Evolutionary conservation across 2,797 vertebrate species (phyloP).

Genomic region (Buphagus erythrorhynchus): DNA sequence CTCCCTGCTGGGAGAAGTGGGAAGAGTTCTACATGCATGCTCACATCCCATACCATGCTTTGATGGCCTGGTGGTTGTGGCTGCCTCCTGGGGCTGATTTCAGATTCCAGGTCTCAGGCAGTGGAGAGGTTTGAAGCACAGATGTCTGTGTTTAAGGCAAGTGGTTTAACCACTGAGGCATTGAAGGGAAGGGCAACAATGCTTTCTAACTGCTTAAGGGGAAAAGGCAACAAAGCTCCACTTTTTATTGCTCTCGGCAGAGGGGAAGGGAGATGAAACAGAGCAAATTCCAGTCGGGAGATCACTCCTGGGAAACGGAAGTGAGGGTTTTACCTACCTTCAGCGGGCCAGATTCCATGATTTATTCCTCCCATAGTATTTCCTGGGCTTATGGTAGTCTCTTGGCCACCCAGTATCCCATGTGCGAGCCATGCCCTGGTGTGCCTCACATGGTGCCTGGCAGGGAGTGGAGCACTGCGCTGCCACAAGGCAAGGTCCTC

Average conservation of each 20-base stretch:
- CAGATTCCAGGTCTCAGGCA: background rate
- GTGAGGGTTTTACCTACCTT: background rate
- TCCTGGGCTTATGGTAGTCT: background rate
- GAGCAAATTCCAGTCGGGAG: background rate
- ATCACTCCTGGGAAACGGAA: background rate
- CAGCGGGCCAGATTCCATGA: background rate
- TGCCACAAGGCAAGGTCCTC: background rate
- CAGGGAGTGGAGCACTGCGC: fast-evolving
- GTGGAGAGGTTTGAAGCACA: background rate
- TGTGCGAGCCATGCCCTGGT: fast-evolving
- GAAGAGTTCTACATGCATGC: background rate
- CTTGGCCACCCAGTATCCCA: fast-evolving
- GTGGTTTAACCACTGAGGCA: background rate
- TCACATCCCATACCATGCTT: background rate
- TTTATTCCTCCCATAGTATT: background rate
- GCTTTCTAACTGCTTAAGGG: background rate
- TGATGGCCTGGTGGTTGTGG: background rate
- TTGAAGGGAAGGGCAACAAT: background rate
- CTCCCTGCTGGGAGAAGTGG: background rate
- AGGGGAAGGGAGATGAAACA: background rate
- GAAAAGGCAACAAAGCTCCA: background rate
- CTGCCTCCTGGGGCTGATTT: background rate
- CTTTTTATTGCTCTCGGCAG: background rate
- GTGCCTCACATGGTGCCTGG: fast-evolving
- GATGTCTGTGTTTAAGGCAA: background rate